A percentile compares a stretch with the other conserved stretches of the same genome.
phyloP scores from a whole-genome alignment of 2,797 vertebrate species.

The Tenualosa thibaudeaui region DNA sequence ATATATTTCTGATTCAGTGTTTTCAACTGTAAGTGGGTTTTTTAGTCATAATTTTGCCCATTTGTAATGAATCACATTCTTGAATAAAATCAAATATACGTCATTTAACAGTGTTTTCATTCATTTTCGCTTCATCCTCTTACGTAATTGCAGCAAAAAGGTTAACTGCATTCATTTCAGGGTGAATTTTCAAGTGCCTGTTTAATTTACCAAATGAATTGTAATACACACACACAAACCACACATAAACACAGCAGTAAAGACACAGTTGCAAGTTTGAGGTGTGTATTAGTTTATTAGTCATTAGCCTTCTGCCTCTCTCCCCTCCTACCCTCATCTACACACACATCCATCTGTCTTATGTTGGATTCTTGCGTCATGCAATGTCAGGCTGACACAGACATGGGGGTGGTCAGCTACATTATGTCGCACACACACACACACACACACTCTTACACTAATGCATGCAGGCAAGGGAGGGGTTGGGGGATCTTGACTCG shows the following conservation, averaged over 20 bases:
- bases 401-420: conserved; percentile 30
- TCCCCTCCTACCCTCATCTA: conserved; percentile 29
- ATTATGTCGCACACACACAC: conserved; percentile 24
- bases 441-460: conserved; percentile 14
- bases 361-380: conserved; percentile 45
- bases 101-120: background rate
- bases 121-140: background rate
- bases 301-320: conserved; percentile 37
- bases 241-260: conserved; percentile 25
- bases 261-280: conserved; percentile 33
- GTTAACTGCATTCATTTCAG: background rate
- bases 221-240: background rate
- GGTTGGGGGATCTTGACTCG: background rate
- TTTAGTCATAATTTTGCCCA: background rate
- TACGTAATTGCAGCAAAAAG: background rate
- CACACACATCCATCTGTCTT: conserved; percentile 46
- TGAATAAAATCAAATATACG: background rate
- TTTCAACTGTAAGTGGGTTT: background rate
- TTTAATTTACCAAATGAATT: background rate
- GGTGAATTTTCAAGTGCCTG: background rate
- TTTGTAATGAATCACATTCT: background rate
- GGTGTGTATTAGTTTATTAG: conserved; percentile 54
- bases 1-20: background rate
- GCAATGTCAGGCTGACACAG: conserved; percentile 21
- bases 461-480: background rate